Base-by-base conservation (phyloP, 2,888 invertebrate genomes). In the Poecilobothrus nobilitatus region DNA sequence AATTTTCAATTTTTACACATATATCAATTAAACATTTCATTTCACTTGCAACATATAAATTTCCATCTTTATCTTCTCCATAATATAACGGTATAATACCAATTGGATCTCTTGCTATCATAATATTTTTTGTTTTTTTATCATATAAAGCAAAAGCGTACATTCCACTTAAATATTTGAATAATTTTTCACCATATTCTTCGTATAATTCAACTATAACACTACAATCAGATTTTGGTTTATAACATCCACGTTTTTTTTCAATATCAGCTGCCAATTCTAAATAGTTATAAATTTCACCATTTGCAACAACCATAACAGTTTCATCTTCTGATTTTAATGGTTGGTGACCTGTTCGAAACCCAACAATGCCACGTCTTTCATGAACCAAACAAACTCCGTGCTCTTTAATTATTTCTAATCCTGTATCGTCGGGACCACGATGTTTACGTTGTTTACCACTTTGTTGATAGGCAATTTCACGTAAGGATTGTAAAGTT, bases 21-120 rank as follows among this genome's bases (percentile, higher is more conserved):
- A 75, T 73, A 0, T 75, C 78, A 0, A 77, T 77, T 69, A 82
- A 70, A 63, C 82, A 82, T 71, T 82, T 82, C 77, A 82, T 76
- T 73, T 82, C 82, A 20, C 82, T 81, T 1, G 81, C 75, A 0
- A 81, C 74, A 81, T 81, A 82, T 7, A 81, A 68, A 70, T 81
- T 81, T 4, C 80, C 80, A 6, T 74, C 70, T 0, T 63, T 71
- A 74, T 82, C 82, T 64, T 76, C 74, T 12, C 82, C 82, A 62
- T 77, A 74, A 66, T 80, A 82, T 78, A 82, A 73, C n/a, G 82
- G 82, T 63, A 82, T 81, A 15, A 82, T 81, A 7, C 82, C 82
- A 68, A 80, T 75, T 3, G 82, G 82, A 75, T 82, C 82, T 0
- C 82, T 76, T 2, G 81, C 82, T 66, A 82, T 69, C 0, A 81